phyloP scores from a whole-genome alignment of 2,113 vertebrate genomes.

The Butastur rufipennis region DNA sequence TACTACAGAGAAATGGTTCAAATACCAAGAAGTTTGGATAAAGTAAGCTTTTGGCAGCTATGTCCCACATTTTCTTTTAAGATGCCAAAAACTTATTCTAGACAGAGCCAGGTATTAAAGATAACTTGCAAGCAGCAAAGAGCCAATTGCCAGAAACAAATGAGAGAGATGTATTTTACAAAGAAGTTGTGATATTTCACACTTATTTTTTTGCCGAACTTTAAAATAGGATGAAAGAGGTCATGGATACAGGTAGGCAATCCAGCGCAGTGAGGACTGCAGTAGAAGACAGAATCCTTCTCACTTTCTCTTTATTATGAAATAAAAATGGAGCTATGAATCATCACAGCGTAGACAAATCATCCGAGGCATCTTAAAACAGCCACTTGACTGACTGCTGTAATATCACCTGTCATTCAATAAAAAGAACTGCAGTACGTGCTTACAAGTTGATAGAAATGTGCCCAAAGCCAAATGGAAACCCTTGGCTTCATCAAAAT shows the following conservation, averaged over 20 bases:
- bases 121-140: background rate
- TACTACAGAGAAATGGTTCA: rapidly evolving
- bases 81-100: background rate
- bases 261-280: background rate
- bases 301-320: background rate
- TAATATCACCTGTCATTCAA: constrained; percentile 12
- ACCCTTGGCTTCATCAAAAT: background rate
- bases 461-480: background rate
- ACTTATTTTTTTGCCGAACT: background rate
- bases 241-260: background rate
- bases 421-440: background rate
- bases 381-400: background rate
- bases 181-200: background rate
- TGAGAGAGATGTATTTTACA: background rate
- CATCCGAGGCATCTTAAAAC: background rate
- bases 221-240: background rate
- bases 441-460: background rate
- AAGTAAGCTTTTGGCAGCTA: background rate
- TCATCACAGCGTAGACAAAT: background rate
- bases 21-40: background rate
- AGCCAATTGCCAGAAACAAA: background rate
- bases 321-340: constrained; percentile 1
- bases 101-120: background rate
- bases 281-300: background rate
- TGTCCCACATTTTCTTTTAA: rapidly evolving